Evolutionary conservation across 2,888 invertebrate genomes (phyloP).

Genomic region (Cyaniris semiargus): DNA sequence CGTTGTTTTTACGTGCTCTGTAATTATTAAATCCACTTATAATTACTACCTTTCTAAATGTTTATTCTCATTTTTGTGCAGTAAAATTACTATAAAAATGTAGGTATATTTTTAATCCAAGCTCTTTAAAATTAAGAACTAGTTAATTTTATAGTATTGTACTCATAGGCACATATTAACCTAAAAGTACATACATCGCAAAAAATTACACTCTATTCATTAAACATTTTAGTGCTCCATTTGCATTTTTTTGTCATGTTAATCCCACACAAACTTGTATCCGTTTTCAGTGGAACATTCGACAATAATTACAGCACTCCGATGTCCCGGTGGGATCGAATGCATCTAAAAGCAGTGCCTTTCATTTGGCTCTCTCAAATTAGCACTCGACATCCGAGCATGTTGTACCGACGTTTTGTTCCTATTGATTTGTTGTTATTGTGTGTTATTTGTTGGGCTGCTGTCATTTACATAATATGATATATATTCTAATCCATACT

Average conservation of each 20-base stretch:
- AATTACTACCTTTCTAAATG: neutral
- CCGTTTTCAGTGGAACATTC: slow-evolving; percentile 22
- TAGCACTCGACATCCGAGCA: slow-evolving; percentile 28
- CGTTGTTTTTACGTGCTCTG: neutral
- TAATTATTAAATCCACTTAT: neutral
- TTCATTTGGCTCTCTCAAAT: slow-evolving; percentile 41
- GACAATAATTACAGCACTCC: slow-evolving; percentile 37
- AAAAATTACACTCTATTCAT: neutral
- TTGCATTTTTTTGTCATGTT: neutral
- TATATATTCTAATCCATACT: too few species aligned
- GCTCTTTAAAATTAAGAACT: neutral
- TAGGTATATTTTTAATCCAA: neutral
- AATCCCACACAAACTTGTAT: slow-evolving; percentile 25
- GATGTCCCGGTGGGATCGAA: slow-evolving; percentile 38
- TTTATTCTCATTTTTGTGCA: too few species aligned
- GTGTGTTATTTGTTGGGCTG: neutral
- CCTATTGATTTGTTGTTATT: slow-evolving; percentile 4
- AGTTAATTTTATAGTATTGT: too few species aligned
- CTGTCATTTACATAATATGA: too few species aligned
- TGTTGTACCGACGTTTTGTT: slow-evolving; percentile 22
- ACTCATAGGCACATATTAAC: too few species aligned
- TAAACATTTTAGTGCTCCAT: neutral
- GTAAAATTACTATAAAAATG: too few species aligned
- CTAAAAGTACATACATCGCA: too few species aligned
- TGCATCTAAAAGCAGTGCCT: slow-evolving; percentile 42